Base-by-base conservation (phyloP, 2,888 invertebrate genomes). In the Drepana falcataria region DNA sequence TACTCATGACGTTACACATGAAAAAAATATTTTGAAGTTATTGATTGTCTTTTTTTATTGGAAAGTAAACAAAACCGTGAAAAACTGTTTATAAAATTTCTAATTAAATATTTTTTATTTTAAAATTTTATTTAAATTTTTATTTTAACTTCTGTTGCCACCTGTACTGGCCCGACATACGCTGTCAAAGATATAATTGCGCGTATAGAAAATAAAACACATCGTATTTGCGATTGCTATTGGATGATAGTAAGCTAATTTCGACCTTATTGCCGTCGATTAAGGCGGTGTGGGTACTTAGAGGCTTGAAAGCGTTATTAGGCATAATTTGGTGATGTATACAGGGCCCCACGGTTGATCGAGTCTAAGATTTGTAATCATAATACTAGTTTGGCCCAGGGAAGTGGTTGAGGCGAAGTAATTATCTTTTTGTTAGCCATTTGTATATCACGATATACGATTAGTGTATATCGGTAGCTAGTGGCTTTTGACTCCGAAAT, bases 101-200 rank as follows among this genome's bases (percentile, higher is more conserved):
- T 4, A 37, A 37, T 37, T 4, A 37, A 37, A 1, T 37, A 5
- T 4, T 4, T 37, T 44, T 44, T 6, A 7, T 48, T 35, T 54
- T 53, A 55, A 52, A 54, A 49, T 41, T 54, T 48, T 5, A 48
- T 51, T 53, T 33, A 21, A 53, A 35, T 55, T 56, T 53, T 56
- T 47, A 7, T n/a, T 41, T 55, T 54, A 61, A 77, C 73, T 84
- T 85, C 71, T 81, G 75, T 71, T 67, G 68, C 57, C 69, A 75
- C 73, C 78, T 80, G 79, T 87, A 84, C 83, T 71, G 74, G 51
- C 33, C 51, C 51, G 51, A 63, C 71, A 75, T 79, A 83, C 78
- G 77, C 84, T 88, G 89, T 88, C 89, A 87, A 85, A 88, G 81
- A 82, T 80, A 84, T 89, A 87, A 90, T 88, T 90, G 85, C 84